Evolutionary conservation across 2,113 vertebrate genomes (phyloP).

Genomic region (Alosa alosa): DNA sequence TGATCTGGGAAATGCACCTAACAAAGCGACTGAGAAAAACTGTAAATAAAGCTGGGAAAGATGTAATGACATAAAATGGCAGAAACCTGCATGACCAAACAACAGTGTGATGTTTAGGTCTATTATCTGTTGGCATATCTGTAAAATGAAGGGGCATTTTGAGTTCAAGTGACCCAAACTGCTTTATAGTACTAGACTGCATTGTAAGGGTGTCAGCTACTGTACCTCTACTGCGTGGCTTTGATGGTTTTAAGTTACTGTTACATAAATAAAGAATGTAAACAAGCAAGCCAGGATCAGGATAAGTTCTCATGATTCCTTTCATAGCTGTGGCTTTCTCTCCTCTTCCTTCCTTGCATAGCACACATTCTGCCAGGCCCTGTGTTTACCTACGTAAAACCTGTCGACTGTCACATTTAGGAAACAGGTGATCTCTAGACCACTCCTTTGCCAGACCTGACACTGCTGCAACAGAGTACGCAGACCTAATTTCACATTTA

Average conservation of each 20-base stretch:
- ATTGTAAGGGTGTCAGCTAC: neutral
- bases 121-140: neutral
- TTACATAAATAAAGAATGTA: slow-evolving; percentile 35
- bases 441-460: neutral
- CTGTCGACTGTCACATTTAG: slow-evolving; percentile 35
- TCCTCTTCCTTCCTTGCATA: slow-evolving; percentile 50
- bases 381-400: slow-evolving; percentile 11
- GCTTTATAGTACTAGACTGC: neutral
- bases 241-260: neutral
- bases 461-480: neutral
- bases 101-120: neutral
- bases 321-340: slow-evolving; percentile 47
- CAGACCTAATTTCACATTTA: neutral
- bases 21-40: too few species aligned
- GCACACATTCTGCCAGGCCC: slow-evolving; percentile 50
- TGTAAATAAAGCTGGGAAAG: neutral
- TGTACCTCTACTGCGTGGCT: neutral
- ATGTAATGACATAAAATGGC: neutral
- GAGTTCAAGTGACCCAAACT: neutral
- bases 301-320: slow-evolving; percentile 62
- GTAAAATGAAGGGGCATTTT: neutral
- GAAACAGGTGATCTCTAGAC: slow-evolving; percentile 27
- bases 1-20: too few species aligned
- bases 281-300: slow-evolving; percentile 23
- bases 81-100: neutral